Percentiles rank a stretch among this genome's conserved stretches.
Evolutionary conservation across 2,797 vertebrate species (phyloP).

Genomic region (Peromyscus melanophrys): DNA sequence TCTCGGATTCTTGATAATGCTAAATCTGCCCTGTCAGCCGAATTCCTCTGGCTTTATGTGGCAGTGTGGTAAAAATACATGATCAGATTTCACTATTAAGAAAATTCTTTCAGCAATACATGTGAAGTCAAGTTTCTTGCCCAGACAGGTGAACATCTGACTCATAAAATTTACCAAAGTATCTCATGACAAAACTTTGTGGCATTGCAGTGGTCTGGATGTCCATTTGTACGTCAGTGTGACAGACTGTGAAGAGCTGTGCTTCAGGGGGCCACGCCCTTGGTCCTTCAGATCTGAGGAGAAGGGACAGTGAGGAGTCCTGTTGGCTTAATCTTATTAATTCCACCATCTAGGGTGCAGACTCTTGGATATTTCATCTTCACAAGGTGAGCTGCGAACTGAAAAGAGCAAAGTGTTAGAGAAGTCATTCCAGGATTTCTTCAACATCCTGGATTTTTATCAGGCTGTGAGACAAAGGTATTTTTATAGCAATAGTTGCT

Average conservation of each 20-base stretch:
- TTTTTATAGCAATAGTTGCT: neutral
- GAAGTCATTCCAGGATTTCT: neutral
- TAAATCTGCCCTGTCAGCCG: constrained; percentile 62
- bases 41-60: constrained; percentile 58
- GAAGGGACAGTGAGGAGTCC: constrained; percentile 97
- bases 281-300: constrained; percentile 94
- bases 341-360: constrained; percentile 97
- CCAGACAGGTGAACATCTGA: constrained; percentile 6
- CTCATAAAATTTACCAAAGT: constrained; percentile 30
- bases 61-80: constrained; percentile 53
- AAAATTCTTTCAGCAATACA: constrained; percentile 73
- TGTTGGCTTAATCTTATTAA: constrained; percentile 98
- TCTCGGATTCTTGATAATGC: constrained; percentile 55
- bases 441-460: neutral
- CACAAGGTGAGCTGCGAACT: constrained; percentile 97
- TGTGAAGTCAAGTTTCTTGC: constrained; percentile 65
- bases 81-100: constrained; percentile 69
- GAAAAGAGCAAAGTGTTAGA: constrained; percentile 59
- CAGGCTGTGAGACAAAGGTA: neutral
- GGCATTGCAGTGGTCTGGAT: constrained; percentile 24
- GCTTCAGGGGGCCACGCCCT: fast-evolving
- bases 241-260: neutral
- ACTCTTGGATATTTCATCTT: constrained; percentile 95
- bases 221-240: neutral
- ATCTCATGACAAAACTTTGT: constrained; percentile 31